A percentile compares a stretch with the other conserved stretches of the same genome.
Evolutionary conservation across 2,797 vertebrate genomes (phyloP).

Genomic region (Semaprochilodus insignis): DNA sequence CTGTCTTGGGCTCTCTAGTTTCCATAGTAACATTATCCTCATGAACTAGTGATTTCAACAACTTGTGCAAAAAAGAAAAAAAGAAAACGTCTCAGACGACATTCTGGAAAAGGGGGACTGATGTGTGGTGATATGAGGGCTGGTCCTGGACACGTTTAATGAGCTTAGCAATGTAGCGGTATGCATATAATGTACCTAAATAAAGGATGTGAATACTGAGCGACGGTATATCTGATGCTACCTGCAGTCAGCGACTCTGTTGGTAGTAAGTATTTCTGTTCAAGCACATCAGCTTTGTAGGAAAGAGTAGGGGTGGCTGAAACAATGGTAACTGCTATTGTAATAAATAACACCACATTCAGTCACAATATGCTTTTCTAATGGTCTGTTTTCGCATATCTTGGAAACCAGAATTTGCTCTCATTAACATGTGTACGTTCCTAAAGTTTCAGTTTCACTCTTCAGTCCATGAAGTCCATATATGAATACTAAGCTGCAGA

Average conservation of each 20-base stretch:
- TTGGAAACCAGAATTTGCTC: no score
- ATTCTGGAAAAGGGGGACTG: slow-evolving; percentile 5
- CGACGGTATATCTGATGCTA: background rate
- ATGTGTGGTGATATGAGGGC: background rate
- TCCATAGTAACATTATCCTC: slow-evolving; percentile 50
- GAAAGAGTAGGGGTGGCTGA: background rate
- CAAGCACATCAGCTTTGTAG: background rate
- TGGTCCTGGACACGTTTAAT: background rate
- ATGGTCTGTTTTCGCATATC: no score
- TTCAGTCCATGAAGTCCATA: no score
- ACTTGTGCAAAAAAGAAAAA: slow-evolving; percentile 9
- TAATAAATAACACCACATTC: background rate
- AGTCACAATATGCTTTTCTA: no score
- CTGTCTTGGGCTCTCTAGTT: slow-evolving; percentile 47
- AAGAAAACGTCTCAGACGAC: slow-evolving; percentile 5
- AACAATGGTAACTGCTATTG: background rate
- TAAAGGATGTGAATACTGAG: background rate
- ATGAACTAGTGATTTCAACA: slow-evolving; percentile 34
- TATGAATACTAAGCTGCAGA: no score
- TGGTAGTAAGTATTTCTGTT: no score
- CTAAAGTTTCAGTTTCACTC: no score
- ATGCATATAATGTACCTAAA: background rate
- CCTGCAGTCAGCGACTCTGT: background rate
- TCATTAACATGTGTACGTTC: no score
- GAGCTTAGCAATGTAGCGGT: background rate